Percentiles rank a stretch among this genome's conserved stretches.
Evolutionary conservation across 2,888 invertebrate genomes (phyloP).

Genomic region (Glaucopsyche alexis): DNA sequence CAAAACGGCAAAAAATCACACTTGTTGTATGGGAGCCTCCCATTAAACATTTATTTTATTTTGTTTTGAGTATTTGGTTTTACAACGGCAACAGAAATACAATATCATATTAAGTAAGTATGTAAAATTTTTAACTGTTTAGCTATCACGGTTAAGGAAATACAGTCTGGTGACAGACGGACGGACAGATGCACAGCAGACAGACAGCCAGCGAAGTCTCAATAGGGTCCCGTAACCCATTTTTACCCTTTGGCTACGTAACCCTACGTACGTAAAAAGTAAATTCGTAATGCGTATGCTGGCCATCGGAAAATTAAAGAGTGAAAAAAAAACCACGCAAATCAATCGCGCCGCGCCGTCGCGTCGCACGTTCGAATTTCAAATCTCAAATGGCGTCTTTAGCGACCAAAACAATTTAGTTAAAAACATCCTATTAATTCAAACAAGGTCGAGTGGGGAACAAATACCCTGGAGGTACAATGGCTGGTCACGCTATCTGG

Average conservation of each 20-base stretch:
- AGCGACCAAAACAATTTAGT: conserved; percentile 26
- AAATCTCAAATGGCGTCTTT: not conserved
- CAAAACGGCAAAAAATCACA: too few species aligned
- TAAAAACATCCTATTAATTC: conserved; percentile 23
- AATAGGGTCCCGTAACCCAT: too few species aligned
- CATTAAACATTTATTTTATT: too few species aligned
- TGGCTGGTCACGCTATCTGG: conserved; percentile 32
- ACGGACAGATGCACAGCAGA: too few species aligned
- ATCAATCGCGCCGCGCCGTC: not conserved
- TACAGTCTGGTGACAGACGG: too few species aligned
- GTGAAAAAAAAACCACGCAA: not conserved
- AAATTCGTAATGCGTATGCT: not conserved
- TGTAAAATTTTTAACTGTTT: too few species aligned
- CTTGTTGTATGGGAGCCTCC: too few species aligned
- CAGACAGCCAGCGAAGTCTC: too few species aligned
- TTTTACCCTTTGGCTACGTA: not conserved
- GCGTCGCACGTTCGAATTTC: not conserved
- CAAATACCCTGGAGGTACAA: conserved; percentile 30
- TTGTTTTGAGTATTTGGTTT: too few species aligned
- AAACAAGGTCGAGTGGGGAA: conserved; percentile 4
- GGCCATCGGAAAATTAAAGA: not conserved
- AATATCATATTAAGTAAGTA: too few species aligned
- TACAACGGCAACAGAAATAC: too few species aligned
- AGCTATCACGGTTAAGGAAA: too few species aligned
- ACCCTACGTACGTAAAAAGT: not conserved